Evolutionary conservation across 2,797 vertebrate species (phyloP).

Genomic region (Halcyon leucocephala): DNA sequence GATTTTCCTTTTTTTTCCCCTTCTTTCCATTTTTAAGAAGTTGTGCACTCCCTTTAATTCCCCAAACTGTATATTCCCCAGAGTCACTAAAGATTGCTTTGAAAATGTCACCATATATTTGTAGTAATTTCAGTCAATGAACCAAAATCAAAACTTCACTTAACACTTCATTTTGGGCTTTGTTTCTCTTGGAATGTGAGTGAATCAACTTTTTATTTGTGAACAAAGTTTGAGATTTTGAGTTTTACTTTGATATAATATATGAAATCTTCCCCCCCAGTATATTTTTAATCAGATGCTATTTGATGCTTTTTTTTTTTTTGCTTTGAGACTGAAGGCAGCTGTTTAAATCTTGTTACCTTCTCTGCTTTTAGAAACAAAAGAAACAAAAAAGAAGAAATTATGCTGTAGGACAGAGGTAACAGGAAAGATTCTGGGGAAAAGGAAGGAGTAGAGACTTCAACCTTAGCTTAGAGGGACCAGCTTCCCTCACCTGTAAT

Average conservation of each 20-base stretch:
- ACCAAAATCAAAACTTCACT: neutral
- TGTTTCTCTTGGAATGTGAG: neutral
- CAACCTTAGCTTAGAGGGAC: neutral
- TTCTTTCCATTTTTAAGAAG: neutral
- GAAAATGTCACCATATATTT: neutral
- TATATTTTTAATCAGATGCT: neutral
- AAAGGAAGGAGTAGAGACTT: neutral
- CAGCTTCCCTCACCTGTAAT: neutral
- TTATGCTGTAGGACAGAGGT: neutral
- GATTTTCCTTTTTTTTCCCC: neutral
- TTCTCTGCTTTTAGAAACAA: neutral
- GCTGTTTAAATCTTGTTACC: neutral
- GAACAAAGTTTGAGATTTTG: neutral
- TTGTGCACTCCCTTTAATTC: neutral
- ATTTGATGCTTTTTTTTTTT: neutral
- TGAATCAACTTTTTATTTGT: neutral
- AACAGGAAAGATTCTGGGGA: neutral
- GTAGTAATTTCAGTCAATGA: neutral
- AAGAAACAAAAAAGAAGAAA: neutral
- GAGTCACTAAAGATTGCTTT: neutral
- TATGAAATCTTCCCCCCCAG: fast-evolving
- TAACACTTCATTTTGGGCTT: neutral
- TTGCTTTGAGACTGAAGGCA: neutral
- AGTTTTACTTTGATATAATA: neutral
- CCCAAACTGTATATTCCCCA: neutral